Evolutionary conservation across 2,888 invertebrate species (phyloP), one percentile per base, ranked within the genome.

Genomic region (Metalampra italica): DNA sequence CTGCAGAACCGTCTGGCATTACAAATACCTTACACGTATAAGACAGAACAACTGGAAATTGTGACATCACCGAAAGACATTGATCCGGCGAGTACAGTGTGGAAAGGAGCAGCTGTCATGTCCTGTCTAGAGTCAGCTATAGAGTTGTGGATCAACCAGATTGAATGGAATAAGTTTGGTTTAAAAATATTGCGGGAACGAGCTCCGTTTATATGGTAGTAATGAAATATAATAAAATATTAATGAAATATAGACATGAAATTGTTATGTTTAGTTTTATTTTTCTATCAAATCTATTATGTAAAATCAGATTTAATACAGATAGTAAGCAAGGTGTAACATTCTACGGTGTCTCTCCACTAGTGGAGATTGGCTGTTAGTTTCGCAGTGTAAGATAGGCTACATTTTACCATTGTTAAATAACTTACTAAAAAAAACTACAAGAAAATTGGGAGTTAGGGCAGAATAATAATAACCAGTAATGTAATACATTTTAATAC

Each of bases 41-140:
- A 95, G 75, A 92, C 94, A 88, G 94, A 96, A 69, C 94, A 95
- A 82, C 81, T 96, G 63, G 98, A 98, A 76, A 96, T 98, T 48
- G 95, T 97, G 41, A 96, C 95, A 0, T 93, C 95, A 55, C 96
- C 96, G 0, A 96, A 97, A 78, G 98, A 98, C 66, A 95, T 97
- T 91, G 97, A 98, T 78, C 95, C 97, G 0, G 93, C 95, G 1
- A 94, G 96, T 88, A 95, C 96, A 0, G 92, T 95, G 0, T 98
- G 98, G 98, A 98, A 98, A 77, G 98, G 98, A 0, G 98, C 97
- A 0, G 95, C 97, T 0, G 95, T 98, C 9, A 93, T 98, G 92
- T 96, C 97, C 0, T 97, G 97, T 64, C 81, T 98, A 51, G 98
- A 98, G 74, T 96, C 97, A 0, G 96, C 97, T 0, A 95, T 96